Evolutionary conservation across 2,888 invertebrate genomes (phyloP), one percentile per base, ranked within the genome.

Genomic region (Drosophila diplacantha): DNA sequence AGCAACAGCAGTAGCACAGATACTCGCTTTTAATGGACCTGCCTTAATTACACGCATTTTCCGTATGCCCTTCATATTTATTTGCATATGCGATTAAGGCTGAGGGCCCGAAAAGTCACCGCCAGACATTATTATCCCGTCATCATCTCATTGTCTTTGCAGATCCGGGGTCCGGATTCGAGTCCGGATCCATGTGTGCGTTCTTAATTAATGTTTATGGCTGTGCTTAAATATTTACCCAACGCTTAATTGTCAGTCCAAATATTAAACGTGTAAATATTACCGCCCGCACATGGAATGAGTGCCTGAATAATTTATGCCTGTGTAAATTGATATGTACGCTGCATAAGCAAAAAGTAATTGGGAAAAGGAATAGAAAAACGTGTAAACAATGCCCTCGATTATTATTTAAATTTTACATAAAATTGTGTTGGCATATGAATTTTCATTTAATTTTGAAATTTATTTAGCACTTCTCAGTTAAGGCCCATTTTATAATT

Each of bases 151-250:
- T 41, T 26, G 22, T 49, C 55, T 35, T 14, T 46, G 44, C 20
- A 29, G 29, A 46, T 46, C 56, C 16, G 29, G 29, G 29, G 44
- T 61, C 18, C 44, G 29, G 29, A 46, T 46, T 46, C 44, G 20
- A 46, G 44, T 32, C 29, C 41, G 52, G 52, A 52, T 18, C 26
- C n/a, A 22, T 29, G 60, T 60, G 52, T 44, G 56, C 56, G 41
- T 41, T 59, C 52, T 63, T 59, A 73, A 69, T 73, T 78, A 73
- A 72, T 71, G 43, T 64, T 66, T 66, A 66, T 67, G 67, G 39
- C 47, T 43, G 46, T 41, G 64, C 56, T 71, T 54, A 56, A 60
- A 73, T 69, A 59, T 57, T 78, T 59, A 62, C 56, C 34, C 47
- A 37, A 14, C 58, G 71, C 49, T 35, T 64, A 74, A 72, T 74